Base-by-base conservation (phyloP, 64 coral and sea anemone species). In the Montipora sp. region DNA sequence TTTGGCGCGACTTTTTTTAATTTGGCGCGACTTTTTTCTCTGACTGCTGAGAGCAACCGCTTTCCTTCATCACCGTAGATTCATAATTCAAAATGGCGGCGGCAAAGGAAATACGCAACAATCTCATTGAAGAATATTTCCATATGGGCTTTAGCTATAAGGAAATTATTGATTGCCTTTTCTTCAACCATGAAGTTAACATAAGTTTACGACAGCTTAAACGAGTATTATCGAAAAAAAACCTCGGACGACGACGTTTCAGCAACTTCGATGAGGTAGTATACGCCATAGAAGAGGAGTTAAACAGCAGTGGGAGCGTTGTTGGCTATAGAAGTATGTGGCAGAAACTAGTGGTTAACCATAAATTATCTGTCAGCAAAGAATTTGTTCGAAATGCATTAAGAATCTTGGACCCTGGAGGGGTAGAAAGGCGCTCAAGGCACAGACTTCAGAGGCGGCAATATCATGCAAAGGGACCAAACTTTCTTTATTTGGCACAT, bases 251-350 rank as follows among this genome's bases (percentile, higher is more conserved):
- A 81, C 89, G 89, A 91, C 63, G 89, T 66, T 91, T 91, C 9
- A 91, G 89, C 55, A 75, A 18, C 65, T 57, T 91, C 24, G 50
- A 83, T 91, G 76, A 75, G 51, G 77, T 89, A 73, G 89, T 49
- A 72, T 66, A 91, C 48, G 77, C 89, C 45, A 91, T 83, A 68
- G 55, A 71, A 83, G 89, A 91, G 79, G 88, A 89, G 75, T 24
- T 89, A 48, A 89, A 76, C 55, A 55, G 73, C 77, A 89, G 76
- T 57, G 88, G 79, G 43, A 83, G 89, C 89, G 55, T 73, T 91
- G 89, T 91, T 48, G 89, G 89, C 6, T 91, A 91, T 77, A 83
- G 89, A 91, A 20, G 59, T 82, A 91, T 91, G 89, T 91, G 79
- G 89, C 79, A 91, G 89, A 91, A 46, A 79, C 77, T 89, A 89